Conservation (phyloP, 2,888 invertebrate species). For the Agonopterix heracliana region DNA sequence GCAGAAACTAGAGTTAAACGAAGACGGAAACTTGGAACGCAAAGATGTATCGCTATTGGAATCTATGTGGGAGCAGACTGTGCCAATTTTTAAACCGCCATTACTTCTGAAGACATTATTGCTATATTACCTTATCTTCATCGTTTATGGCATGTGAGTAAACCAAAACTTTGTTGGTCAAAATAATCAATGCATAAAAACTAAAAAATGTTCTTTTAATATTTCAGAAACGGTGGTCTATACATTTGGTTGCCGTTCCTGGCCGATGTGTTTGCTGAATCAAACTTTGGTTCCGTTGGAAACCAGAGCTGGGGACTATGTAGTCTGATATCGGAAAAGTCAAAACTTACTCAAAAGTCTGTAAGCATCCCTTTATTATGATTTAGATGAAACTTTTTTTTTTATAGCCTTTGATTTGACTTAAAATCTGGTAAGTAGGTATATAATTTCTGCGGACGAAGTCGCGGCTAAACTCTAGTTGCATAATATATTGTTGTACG, state of each 20-base stretch:
- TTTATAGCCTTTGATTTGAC: no score
- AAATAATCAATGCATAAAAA: background rate
- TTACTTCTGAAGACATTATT: slow-evolving; percentile 59
- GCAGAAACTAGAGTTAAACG: slow-evolving; percentile 22
- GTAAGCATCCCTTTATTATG: background rate
- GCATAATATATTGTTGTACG: no score
- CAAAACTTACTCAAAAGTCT: background rate
- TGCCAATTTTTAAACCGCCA: slow-evolving; percentile 62
- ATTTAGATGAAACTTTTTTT: no score
- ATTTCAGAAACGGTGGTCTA: slow-evolving; percentile 27
- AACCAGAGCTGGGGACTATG: slow-evolving; percentile 12
- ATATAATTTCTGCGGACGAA: no score
- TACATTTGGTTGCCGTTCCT: slow-evolving; percentile 34
- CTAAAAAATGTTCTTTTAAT: background rate
- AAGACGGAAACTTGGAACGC: slow-evolving; percentile 14
- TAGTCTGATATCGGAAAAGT: background rate
- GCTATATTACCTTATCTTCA: slow-evolving; percentile 69
- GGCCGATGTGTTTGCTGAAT: slow-evolving; percentile 18
- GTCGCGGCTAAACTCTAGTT: no score
- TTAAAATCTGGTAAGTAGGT: no score
- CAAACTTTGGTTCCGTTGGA: slow-evolving; percentile 10
- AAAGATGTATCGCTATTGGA: slow-evolving; percentile 20
- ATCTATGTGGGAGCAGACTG: slow-evolving; percentile 62
- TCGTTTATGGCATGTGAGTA: slow-evolving; percentile 76
- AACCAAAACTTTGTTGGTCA: background rate